phyloP scores from a whole-genome alignment of 2,797 vertebrate species.

The Protonibea diacanthus region DNA sequence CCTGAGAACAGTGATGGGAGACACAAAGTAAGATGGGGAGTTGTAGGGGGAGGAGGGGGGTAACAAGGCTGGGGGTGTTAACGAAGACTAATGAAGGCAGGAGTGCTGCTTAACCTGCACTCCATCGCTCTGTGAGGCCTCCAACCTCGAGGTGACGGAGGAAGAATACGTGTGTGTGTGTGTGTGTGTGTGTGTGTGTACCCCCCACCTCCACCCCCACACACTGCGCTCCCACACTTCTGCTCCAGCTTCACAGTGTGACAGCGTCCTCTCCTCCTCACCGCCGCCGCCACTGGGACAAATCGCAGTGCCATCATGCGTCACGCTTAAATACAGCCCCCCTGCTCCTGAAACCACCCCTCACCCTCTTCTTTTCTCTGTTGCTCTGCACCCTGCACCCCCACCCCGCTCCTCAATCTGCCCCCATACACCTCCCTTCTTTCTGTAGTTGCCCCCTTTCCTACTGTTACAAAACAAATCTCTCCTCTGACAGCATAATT shows the following conservation, averaged over 20 bases:
- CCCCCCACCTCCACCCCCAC: conserved; percentile 16
- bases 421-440: conserved; percentile 43
- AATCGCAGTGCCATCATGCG: conserved; percentile 66
- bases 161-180: conserved; percentile 20
- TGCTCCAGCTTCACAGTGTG: conserved; percentile 64
- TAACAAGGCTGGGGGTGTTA: conserved; percentile 33
- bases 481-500: conserved; percentile 80
- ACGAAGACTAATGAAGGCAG: conserved; percentile 69
- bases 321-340: conserved; percentile 59
- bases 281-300: conserved; percentile 59
- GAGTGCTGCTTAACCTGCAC: conserved; percentile 71
- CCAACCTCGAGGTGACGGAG: conserved; percentile 41
- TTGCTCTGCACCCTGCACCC: conserved; percentile 46
- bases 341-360: conserved; percentile 5
- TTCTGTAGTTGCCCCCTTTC: conserved; percentile 52
- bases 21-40: conserved; percentile 13
- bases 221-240: conserved; percentile 57
- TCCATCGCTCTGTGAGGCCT: conserved; percentile 61
- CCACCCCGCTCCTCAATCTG: conserved; percentile 25
- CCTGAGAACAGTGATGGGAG: conserved; percentile 45
- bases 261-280: conserved; percentile 56
- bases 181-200: conserved; percentile 1
- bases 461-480: conserved; percentile 81
- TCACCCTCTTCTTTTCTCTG: conserved; percentile 53
- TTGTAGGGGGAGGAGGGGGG: neutral